phyloP scores from a whole-genome alignment of 2,113 vertebrate genomes.

The Nymphicus hollandicus region DNA sequence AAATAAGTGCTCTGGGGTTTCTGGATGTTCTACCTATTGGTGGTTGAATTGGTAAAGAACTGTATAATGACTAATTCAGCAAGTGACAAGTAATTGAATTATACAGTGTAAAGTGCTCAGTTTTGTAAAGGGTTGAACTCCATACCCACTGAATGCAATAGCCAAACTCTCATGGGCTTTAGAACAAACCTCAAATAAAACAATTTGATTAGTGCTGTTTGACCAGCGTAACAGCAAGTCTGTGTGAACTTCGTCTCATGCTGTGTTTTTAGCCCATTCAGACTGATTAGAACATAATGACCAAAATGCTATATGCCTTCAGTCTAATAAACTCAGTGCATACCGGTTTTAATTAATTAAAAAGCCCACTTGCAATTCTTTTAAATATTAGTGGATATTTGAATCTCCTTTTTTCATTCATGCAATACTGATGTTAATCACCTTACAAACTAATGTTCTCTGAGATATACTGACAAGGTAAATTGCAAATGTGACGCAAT shows the following conservation, averaged over 20 bases:
- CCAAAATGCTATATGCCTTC: background rate
- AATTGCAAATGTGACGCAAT: background rate
- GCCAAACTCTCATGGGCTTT: background rate
- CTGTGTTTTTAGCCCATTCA: background rate
- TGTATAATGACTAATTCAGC: background rate
- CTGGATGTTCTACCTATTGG: background rate
- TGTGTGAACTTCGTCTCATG: background rate
- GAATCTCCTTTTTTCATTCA: background rate
- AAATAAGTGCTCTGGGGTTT: background rate
- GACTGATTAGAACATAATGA: background rate
- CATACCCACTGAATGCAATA: background rate
- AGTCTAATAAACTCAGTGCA: background rate
- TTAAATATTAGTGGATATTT: background rate
- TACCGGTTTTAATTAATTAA: background rate
- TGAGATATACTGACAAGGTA: background rate
- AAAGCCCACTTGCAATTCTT: background rate
- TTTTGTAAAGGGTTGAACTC: background rate
- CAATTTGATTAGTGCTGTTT: slow-evolving; percentile 6
- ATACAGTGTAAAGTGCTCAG: background rate
- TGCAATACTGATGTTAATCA: background rate
- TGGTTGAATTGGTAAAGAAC: background rate
- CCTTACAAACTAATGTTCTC: background rate
- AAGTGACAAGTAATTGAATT: background rate
- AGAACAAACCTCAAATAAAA: slow-evolving; percentile 12
- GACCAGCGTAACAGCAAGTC: background rate